These are phyloP conservation scores for Bombus sibiricus DNA, from an alignment of 1,140 invertebrate genomes.

Conservation along the genomic window DNA sequence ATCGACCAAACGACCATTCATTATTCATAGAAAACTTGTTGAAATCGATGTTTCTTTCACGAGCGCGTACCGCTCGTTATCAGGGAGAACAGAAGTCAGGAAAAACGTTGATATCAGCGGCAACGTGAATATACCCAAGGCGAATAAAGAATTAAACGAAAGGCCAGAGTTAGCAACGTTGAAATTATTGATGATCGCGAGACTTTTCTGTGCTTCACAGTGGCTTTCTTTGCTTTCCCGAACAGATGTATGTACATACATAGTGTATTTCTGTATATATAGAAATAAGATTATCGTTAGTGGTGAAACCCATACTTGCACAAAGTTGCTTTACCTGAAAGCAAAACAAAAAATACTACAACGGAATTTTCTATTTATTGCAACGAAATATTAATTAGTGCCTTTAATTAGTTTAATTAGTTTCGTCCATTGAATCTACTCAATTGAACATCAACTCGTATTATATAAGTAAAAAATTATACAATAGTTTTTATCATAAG, in stretches of 20 bases:
- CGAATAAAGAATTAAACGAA: slow-evolving; percentile 31
- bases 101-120: neutral
- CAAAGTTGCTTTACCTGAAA: neutral
- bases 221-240: neutral
- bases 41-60: slow-evolving; percentile 7
- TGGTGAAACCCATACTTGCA: neutral
- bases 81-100: neutral
- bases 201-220: neutral
- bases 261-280: neutral
- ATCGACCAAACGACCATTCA: neutral
- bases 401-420: too few relatives aligned
- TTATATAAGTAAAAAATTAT: neutral
- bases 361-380: neutral
- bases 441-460: neutral
- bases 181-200: slow-evolving; percentile 22
- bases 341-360: neutral
- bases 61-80: slow-evolving; percentile 5
- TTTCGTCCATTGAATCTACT: neutral
- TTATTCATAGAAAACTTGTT: slow-evolving; percentile 13
- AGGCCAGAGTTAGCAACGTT: slow-evolving; percentile 16
- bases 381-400: neutral
- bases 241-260: neutral
- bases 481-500: too few relatives aligned
- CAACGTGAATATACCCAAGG: slow-evolving; percentile 7
- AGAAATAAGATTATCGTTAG: neutral